Percentiles rank a stretch among this genome's conserved stretches.
Evolutionary conservation across 1,140 invertebrate species (phyloP).

Genomic region (Euura lappo): DNA sequence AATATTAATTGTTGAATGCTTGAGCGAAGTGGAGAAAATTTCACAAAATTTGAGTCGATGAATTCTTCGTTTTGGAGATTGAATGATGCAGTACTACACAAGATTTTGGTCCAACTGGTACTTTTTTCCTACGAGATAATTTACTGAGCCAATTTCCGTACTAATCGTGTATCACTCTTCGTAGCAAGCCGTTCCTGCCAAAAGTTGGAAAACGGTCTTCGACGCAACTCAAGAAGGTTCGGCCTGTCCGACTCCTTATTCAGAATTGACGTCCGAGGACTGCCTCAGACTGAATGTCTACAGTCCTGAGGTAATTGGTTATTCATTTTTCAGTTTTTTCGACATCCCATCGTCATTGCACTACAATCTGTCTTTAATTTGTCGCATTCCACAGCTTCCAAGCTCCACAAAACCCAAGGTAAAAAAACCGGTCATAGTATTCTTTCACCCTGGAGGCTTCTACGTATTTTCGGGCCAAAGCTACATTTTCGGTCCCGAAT

Average conservation of each 20-base stretch:
- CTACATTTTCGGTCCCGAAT: slow-evolving; percentile 65
- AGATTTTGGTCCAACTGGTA: too few species aligned
- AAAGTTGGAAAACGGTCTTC: slow-evolving; percentile 58
- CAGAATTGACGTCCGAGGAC: slow-evolving; percentile 62
- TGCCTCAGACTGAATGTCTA: slow-evolving; percentile 75
- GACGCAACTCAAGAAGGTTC: slow-evolving; percentile 53
- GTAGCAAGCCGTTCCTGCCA: slow-evolving; percentile 61
- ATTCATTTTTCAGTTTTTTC: background rate
- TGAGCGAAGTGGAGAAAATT: too few species aligned
- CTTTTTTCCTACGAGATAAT: slow-evolving; percentile 45
- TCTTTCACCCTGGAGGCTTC: slow-evolving; percentile 60
- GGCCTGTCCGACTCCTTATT: slow-evolving; percentile 37
- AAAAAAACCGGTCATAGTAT: slow-evolving; percentile 54
- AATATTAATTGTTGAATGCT: too few species aligned
- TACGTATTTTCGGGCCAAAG: slow-evolving; percentile 59
- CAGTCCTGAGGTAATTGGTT: slow-evolving; percentile 52
- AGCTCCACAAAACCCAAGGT: too few species aligned
- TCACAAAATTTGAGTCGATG: too few species aligned
- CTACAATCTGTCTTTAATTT: too few species aligned
- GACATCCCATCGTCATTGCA: too few species aligned
- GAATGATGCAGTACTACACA: too few species aligned
- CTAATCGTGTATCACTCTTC: background rate
- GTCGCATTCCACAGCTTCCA: background rate
- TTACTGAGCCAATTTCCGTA: slow-evolving; percentile 23
- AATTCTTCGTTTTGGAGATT: too few species aligned